A percentile compares a stretch with the other conserved stretches of the same genome.
Conservation (phyloP, 2,888 invertebrate species). For the Tetropium fuscum region DNA sequence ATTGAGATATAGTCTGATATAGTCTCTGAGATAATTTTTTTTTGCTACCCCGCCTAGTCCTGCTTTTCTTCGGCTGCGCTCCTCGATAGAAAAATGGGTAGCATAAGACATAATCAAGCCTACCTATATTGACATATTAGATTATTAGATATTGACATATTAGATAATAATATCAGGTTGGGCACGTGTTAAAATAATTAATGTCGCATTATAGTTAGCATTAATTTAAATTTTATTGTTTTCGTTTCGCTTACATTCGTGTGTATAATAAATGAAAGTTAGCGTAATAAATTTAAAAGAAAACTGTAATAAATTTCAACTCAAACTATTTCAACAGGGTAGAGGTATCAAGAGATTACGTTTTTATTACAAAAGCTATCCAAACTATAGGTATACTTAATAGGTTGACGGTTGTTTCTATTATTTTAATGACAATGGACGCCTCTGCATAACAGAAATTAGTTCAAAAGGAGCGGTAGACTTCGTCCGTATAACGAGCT, state of each 20-base stretch:
- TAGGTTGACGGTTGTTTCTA: conserved; percentile 16
- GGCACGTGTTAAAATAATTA: too few species aligned
- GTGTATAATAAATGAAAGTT: neutral
- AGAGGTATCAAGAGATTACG: neutral
- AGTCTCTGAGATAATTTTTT: too few species aligned
- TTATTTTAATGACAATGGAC: conserved; percentile 7
- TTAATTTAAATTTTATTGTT: neutral
- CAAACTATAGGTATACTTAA: neutral
- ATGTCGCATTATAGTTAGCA: neutral
- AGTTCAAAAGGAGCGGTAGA: conserved; percentile 16
- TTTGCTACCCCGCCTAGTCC: too few species aligned
- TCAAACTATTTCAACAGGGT: neutral
- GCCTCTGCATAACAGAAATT: neutral
- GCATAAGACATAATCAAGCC: too few species aligned
- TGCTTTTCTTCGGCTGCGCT: too few species aligned
- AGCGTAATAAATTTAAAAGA: neutral
- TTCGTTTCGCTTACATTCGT: neutral
- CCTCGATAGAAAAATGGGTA: too few species aligned
- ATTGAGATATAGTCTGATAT: too few species aligned
- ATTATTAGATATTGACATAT: too few species aligned
- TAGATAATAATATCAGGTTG: too few species aligned
- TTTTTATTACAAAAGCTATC: conserved; percentile 3
- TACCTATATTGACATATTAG: too few species aligned
- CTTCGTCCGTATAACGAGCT: conserved; percentile 19
- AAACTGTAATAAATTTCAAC: too few species aligned